phyloP scores from a whole-genome alignment of 2,797 vertebrate genomes.

The Eremophila alpestris region DNA sequence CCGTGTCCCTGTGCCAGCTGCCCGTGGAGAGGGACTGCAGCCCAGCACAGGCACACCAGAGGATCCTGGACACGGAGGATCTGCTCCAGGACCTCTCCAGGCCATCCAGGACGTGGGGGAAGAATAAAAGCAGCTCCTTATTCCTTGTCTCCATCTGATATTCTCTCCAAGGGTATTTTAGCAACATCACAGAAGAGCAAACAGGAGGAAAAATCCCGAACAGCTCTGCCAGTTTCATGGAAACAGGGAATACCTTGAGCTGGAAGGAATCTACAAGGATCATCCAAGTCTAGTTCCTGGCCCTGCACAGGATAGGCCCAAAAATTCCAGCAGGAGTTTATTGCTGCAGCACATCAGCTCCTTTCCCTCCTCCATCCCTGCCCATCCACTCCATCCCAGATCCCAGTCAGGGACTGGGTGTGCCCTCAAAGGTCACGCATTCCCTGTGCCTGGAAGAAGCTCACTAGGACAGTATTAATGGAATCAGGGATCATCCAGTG shows the following conservation, averaged over 20 bases:
- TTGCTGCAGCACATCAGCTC: not conserved
- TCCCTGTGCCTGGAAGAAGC: not conserved
- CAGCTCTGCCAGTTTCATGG: not conserved
- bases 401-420: not conserved
- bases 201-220: not conserved
- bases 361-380: not conserved
- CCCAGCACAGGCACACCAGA: not conserved
- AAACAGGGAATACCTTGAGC: not conserved
- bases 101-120: rapidly evolving
- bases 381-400: not conserved
- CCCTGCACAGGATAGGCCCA: not conserved
- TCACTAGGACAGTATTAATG: not conserved
- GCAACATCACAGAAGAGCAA: not conserved
- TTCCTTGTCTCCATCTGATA: not conserved
- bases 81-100: not conserved
- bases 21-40: not conserved
- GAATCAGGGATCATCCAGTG: not conserved
- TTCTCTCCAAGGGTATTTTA: not conserved
- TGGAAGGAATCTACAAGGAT: not conserved
- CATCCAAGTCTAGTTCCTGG: not conserved
- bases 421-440: not conserved
- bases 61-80: not conserved
- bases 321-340: not conserved
- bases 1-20: not conserved
- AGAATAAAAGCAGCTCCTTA: not conserved